These are phyloP conservation scores for Schizotus pectinicornis DNA, from an alignment of 2,888 invertebrate genomes.

Conservation along the genomic window DNA sequence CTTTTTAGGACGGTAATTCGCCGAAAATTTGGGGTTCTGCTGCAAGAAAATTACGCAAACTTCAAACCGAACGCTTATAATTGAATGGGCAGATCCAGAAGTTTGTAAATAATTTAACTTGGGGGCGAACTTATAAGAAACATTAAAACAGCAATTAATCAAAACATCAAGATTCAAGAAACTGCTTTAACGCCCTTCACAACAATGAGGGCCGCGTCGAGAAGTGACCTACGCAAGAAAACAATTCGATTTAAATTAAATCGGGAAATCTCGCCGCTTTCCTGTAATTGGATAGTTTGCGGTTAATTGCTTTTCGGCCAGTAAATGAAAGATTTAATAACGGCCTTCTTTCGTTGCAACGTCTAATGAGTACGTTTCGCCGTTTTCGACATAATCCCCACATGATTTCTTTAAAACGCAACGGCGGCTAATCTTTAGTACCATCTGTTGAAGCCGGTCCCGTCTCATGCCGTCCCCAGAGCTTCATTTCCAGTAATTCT, in stretches of 20 bases:
- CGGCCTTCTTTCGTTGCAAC: conserved; percentile 20
- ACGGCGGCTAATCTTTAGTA: conserved; percentile 41
- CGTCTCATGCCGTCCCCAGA: conserved; percentile 35
- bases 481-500: conserved; percentile 42
- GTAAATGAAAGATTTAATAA: conserved; percentile 23
- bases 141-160: conserved; percentile 21
- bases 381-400: conserved; percentile 30
- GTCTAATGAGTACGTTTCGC: conserved; percentile 8
- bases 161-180: conserved; percentile 18
- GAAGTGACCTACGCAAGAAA: conserved; percentile 2
- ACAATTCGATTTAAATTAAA: no score
- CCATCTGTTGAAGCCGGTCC: conserved; percentile 40
- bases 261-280: conserved; percentile 3
- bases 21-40: no score
- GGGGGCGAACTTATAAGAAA: conserved; percentile 13
- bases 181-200: conserved; percentile 14
- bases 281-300: conserved; percentile 20
- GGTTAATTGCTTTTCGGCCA: conserved; percentile 20
- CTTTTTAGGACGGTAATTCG: no score
- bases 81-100: not conserved
- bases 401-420: conserved; percentile 39
- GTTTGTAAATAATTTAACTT: conserved; percentile 17
- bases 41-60: not conserved
- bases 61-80: conserved; percentile 32
- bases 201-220: conserved; percentile 7